These are phyloP conservation scores for Brachycybe producta DNA, from an alignment of 2,888 invertebrate species.

Conservation along the genomic window DNA sequence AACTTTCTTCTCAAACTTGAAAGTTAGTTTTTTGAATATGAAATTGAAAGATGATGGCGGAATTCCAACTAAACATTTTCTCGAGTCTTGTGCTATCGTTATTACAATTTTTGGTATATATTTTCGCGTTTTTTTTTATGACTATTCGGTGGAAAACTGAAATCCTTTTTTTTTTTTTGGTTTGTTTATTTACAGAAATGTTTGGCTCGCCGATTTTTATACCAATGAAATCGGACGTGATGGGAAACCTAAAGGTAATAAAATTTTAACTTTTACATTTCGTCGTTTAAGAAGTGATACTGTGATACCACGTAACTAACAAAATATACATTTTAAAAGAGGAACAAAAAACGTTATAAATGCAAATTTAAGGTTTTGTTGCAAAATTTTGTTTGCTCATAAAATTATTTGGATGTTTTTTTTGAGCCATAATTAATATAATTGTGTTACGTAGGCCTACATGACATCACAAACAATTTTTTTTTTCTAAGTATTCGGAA, in stretches of 20 bases:
- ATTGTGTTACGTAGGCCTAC: no score
- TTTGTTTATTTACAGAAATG: conserved; percentile 3
- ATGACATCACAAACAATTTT: no score
- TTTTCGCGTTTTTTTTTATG: background rate
- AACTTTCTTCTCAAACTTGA: conserved; percentile 13
- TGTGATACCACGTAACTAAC: no score
- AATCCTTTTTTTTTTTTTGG: background rate
- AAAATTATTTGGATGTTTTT: no score
- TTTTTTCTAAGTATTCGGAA: no score
- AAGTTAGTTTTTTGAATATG: conserved; percentile 16
- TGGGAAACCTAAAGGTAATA: conserved; percentile 13
- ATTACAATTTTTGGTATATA: conserved; percentile 18
- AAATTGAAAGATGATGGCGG: conserved; percentile 3
- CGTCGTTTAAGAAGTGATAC: no score
- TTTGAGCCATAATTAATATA: no score
- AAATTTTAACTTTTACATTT: background rate
- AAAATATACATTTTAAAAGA: no score
- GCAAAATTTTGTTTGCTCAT: no score
- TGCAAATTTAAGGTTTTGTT: no score
- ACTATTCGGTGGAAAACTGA: background rate
- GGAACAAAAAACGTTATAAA: no score
- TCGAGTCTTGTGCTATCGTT: conserved; percentile 14
- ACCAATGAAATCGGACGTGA: conserved; percentile 13
- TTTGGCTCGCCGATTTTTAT: conserved; percentile 16
- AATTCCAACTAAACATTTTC: conserved; percentile 16